Percentiles rank a stretch among this genome's conserved stretches.
Evolutionary conservation across 2,113 vertebrate species (phyloP).

Genomic region (Brachirus orientalis): DNA sequence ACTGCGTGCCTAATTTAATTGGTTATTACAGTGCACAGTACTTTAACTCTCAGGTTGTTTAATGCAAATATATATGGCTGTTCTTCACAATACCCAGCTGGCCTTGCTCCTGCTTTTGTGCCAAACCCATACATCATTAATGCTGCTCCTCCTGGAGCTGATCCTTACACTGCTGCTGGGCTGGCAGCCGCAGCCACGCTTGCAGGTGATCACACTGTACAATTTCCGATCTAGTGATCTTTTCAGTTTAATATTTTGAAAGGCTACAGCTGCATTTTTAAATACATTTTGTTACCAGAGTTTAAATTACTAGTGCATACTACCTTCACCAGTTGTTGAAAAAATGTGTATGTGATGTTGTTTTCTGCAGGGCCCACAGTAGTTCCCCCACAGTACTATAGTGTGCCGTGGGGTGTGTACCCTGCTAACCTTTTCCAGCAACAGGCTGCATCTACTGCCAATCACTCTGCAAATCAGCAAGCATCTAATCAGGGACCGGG

Average conservation of each 20-base stretch:
- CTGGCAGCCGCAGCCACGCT: constrained; percentile 95
- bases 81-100: constrained; percentile 82
- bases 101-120: constrained; percentile 97
- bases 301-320: neutral
- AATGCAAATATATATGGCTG: constrained; percentile 1
- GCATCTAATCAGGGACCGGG: constrained; percentile 91
- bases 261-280: no score
- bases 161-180: constrained; percentile 95
- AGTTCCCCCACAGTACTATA: constrained; percentile 97
- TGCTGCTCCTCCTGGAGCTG: constrained; percentile 92
- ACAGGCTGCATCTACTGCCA: constrained; percentile 89
- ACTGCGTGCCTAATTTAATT: neutral
- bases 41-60: neutral
- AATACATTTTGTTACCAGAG: no score
- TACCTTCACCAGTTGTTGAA: neutral
- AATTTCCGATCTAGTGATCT: neutral
- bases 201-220: constrained; percentile 81
- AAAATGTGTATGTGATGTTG: neutral
- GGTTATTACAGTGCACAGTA: neutral
- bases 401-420: constrained; percentile 98
- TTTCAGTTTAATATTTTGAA: neutral
- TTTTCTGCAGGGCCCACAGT: constrained; percentile 89
- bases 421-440: constrained; percentile 98
- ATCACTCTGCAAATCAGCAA: constrained; percentile 89
- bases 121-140: constrained; percentile 99